phyloP scores from a whole-genome alignment of 2,888 invertebrate species.

The Meteorus cinctellus region DNA sequence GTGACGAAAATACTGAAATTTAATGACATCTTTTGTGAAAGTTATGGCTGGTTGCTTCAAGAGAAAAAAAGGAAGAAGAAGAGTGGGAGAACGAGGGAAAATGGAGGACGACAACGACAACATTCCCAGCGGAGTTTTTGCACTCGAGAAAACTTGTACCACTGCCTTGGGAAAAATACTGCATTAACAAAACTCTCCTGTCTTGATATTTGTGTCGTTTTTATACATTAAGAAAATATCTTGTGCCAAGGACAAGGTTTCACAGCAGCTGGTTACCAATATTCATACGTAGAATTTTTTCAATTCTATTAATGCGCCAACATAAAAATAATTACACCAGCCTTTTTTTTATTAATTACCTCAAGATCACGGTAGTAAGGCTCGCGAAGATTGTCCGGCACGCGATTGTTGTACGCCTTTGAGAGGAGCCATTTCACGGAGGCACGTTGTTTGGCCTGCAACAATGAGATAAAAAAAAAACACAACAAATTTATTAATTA shows the following conservation, averaged over 20 bases:
- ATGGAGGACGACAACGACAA: background rate
- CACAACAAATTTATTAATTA: conserved; percentile 23
- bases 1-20: conserved; percentile 14
- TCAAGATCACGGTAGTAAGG: conserved; percentile 97
- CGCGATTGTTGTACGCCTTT: conserved; percentile 96
- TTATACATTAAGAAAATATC: background rate
- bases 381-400: conserved; percentile 92
- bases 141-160: conserved; percentile 21
- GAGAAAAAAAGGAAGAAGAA: conserved; percentile 26
- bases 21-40: conserved; percentile 38
- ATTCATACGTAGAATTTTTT: background rate
- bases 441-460: conserved; percentile 96
- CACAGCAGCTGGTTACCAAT: background rate
- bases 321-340: background rate
- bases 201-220: conserved; percentile 3
- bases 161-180: conserved; percentile 13
- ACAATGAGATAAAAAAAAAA: conserved; percentile 68
- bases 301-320: too few species aligned
- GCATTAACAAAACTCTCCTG: conserved; percentile 8
- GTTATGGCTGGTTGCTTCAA: conserved; percentile 39
- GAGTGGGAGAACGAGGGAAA: background rate
- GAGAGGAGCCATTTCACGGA: conserved; percentile 97
- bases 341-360: conserved; percentile 75
- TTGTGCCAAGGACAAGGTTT: background rate
- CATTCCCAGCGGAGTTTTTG: conserved; percentile 25